A percentile compares a stretch with the other conserved stretches of the same genome.
Evolutionary conservation across 2,888 invertebrate species (phyloP).

Genomic region (Folsomia candida): DNA sequence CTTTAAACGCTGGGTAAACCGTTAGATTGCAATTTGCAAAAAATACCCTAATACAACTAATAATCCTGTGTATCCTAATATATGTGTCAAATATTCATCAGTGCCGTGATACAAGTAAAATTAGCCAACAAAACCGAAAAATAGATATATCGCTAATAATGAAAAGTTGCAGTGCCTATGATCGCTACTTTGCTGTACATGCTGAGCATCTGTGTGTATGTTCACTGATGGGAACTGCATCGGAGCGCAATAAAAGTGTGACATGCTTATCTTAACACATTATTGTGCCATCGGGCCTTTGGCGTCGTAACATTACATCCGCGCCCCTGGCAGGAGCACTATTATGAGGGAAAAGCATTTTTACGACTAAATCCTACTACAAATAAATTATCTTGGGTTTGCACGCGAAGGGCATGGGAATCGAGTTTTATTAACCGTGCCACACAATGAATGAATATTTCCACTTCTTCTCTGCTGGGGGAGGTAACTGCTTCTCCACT

Average conservation of each 20-base stretch:
- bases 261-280: conserved; percentile 22
- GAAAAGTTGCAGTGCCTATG: background rate
- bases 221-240: conserved; percentile 5
- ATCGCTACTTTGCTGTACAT: too few relatives aligned
- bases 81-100: too few relatives aligned
- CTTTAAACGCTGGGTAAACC: too few relatives aligned
- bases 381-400: conserved; percentile 20
- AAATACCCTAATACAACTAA: too few relatives aligned
- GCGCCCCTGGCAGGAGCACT: background rate
- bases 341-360: conserved; percentile 1
- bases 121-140: too few relatives aligned
- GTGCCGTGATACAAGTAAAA: too few relatives aligned
- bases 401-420: conserved; percentile 18
- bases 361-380: conserved; percentile 10
- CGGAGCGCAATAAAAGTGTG: conserved; percentile 8
- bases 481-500: too few relatives aligned
- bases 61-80: too few relatives aligned
- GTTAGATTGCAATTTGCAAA: too few relatives aligned
- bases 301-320: background rate
- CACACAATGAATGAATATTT: conserved; percentile 2
- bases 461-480: background rate
- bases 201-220: too few relatives aligned
- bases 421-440: background rate
- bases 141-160: background rate
- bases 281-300: background rate